Conservation (phyloP, 2,888 invertebrate genomes). For the Trichogramma evanescens region DNA sequence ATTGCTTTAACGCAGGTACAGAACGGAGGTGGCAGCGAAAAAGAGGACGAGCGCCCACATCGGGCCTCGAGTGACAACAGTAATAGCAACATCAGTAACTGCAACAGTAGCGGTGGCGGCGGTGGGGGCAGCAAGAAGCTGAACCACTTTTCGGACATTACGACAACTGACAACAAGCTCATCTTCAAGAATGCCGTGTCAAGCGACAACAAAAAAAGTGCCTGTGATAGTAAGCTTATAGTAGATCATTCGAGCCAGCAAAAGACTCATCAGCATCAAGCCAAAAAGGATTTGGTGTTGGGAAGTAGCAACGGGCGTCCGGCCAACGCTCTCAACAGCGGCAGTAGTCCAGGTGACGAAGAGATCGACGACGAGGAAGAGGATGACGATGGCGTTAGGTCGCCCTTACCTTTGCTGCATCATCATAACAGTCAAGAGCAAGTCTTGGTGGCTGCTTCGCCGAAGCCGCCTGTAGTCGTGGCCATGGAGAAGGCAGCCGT, state of each 20-base stretch:
- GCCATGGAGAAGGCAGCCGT: too few species aligned
- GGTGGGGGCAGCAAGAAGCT: constrained; percentile 32
- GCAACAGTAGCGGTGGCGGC: not conserved
- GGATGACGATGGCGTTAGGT: not conserved
- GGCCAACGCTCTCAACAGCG: constrained; percentile 25
- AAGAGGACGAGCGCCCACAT: constrained; percentile 10
- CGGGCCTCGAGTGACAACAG: too few species aligned
- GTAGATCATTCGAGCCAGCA: constrained; percentile 48
- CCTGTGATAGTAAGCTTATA: constrained; percentile 51
- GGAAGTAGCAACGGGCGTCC: constrained; percentile 30
- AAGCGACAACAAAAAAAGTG: constrained; percentile 50
- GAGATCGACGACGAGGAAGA: too few species aligned
- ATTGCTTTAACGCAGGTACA: constrained; percentile 10
- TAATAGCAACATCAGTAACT: not conserved
- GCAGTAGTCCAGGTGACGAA: too few species aligned
- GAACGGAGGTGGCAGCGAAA: constrained; percentile 20
- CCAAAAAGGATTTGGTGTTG: constrained; percentile 28
- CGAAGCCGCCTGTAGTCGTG: constrained; percentile 20
- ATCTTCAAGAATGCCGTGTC: constrained; percentile 38
- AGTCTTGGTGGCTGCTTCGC: not conserved
- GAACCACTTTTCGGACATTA: constrained; percentile 43
- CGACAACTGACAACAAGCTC: constrained; percentile 27
- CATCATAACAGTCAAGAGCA: not conserved
- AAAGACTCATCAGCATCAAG: constrained; percentile 37
- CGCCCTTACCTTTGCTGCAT: constrained; percentile 10